Base-by-base conservation (phyloP, 2,797 vertebrate genomes). In the Aplochiton taeniatus region DNA sequence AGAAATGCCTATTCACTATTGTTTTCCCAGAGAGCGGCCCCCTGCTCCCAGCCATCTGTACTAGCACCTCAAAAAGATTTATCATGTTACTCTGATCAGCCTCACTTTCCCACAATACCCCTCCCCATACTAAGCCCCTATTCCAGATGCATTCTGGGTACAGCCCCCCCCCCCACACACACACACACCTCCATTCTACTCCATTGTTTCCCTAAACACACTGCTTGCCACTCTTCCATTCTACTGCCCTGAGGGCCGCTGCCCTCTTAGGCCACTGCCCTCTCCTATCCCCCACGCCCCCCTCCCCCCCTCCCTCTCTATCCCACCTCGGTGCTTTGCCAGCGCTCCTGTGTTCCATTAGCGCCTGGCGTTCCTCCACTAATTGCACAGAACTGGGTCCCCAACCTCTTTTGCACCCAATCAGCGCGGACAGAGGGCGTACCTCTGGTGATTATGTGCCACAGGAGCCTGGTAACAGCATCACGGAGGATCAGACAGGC, bases 381-480 rank as follows among this genome's bases (percentile, higher is more conserved):
- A 91, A 92, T 92, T 90, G 85, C 88, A 84, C 83, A 69, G 82
- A 88, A 87, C 86, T 89, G 81, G 85, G 86, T 87, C 89, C 82
- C 69, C 83, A 88, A 87, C 83, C 89, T 87, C 75, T 83, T 85
- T 89, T 85, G 83, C 83, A 88, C 82, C 85, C 90, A 90, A 91
- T 91, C 88, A 91, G 76, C 4, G 57, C 69, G 75, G 76, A 72
- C 74, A 81, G 60, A 45, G 58, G 75, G 79, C 75, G 83, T 74
- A 81, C 79, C 72, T 64, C 73, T 67, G 66, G 82, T 88, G 82
- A 91, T 88, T 88, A 83, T 83, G 75, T 63, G 73, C 76, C 74
- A 74, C 73, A 14, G 77, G 69, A 82, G 75, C 70, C 6, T 55
- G 66, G 81, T 63, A 78, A 47, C 60, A 13, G 52, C 72, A 4